Evolutionary conservation across 2,888 invertebrate genomes (phyloP).

Genomic region (Hydraecia micacea): DNA sequence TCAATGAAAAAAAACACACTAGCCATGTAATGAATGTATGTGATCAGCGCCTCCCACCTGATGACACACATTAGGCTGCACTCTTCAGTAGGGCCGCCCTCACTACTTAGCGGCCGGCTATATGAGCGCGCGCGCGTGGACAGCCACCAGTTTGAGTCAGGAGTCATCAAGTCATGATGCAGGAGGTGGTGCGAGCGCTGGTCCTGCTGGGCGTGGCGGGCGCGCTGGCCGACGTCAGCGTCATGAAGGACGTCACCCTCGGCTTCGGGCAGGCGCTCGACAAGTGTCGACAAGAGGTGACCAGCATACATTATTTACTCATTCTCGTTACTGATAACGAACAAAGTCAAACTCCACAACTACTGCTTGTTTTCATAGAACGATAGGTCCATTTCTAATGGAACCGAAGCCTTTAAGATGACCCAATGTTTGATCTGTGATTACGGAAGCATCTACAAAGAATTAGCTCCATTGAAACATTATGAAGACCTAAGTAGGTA

Average conservation of each 20-base stretch:
- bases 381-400: neutral
- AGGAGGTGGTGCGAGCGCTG: slow-evolving; percentile 41
- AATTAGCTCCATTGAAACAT: neutral
- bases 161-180: slow-evolving; percentile 11
- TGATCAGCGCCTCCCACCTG: slow-evolving; percentile 25
- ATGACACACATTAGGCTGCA: slow-evolving; percentile 39
- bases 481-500: neutral
- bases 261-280: slow-evolving; percentile 87
- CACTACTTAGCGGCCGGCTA: slow-evolving; percentile 31
- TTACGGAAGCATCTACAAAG: neutral
- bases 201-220: slow-evolving; percentile 51
- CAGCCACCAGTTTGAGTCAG: neutral
- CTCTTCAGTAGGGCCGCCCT: neutral
- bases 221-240: slow-evolving; percentile 69
- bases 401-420: neutral
- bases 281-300: slow-evolving; percentile 83
- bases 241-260: slow-evolving; percentile 87
- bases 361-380: no score
- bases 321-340: neutral
- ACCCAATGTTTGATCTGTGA: neutral
- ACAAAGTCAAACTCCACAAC: neutral
- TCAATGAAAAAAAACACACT: slow-evolving; percentile 28
- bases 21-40: slow-evolving; percentile 1
- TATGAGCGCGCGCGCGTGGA: slow-evolving; percentile 27
- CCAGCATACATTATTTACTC: neutral